Percentiles rank a stretch among this genome's conserved stretches.
Evolutionary conservation across 2,888 invertebrate species (phyloP).

Genomic region (Pristionchus arcanus): DNA sequence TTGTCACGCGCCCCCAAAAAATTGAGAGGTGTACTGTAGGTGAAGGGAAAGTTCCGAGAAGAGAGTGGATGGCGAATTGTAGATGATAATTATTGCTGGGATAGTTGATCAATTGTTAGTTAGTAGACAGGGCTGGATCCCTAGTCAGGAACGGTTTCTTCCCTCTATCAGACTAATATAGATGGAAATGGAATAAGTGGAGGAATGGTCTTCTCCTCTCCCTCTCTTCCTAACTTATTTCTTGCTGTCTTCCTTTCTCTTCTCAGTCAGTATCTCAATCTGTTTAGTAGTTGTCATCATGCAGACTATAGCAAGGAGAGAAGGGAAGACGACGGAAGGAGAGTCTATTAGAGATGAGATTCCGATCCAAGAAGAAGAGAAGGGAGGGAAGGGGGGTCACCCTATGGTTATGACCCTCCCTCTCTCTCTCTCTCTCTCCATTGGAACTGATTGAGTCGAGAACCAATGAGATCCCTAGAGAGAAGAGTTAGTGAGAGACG

Average conservation of each 20-base stretch:
- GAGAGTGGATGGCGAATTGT: not conserved
- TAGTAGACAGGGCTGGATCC: not conserved
- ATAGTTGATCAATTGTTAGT: not conserved
- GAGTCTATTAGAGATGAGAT: slow-evolving; percentile 31
- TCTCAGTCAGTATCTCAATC: slow-evolving; percentile 39
- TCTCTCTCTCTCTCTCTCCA: not conserved
- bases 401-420: slow-evolving; percentile 17
- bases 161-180: not conserved
- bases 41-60: not conserved
- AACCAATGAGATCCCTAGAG: slow-evolving; percentile 27
- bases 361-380: slow-evolving; percentile 29
- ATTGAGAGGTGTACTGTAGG: slow-evolving; percentile 29
- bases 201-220: not conserved
- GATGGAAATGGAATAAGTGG: not conserved
- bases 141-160: not conserved
- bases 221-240: slow-evolving; percentile 24
- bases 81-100: not conserved
- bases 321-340: slow-evolving; percentile 40
- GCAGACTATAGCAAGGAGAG: slow-evolving; percentile 15
- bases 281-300: slow-evolving; percentile 45
- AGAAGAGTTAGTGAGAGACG: not conserved
- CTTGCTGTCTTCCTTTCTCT: not conserved
- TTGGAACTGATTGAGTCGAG: slow-evolving; percentile 15
- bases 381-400: not conserved
- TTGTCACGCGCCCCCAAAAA: not conserved